Conservation (phyloP, 2,113 vertebrate genomes). For the Trogon surrucura region DNA sequence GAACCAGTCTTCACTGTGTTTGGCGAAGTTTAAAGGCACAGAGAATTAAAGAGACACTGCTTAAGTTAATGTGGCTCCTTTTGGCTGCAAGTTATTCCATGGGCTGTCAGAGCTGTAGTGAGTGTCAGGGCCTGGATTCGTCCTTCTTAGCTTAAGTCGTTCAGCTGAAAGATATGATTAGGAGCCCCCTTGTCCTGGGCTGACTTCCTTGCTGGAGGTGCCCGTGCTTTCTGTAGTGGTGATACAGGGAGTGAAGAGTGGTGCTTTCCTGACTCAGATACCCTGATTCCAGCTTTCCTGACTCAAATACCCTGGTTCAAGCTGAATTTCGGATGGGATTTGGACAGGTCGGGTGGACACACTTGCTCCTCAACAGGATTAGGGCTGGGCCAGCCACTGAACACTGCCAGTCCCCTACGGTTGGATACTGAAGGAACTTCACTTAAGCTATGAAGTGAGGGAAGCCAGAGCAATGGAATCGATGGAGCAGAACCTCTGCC, state of each 20-base stretch:
- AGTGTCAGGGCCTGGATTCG: background rate
- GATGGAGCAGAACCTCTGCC: background rate
- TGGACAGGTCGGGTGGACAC: background rate
- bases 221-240: background rate
- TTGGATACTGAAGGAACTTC: background rate
- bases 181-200: background rate
- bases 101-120: background rate
- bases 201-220: background rate
- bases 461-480: background rate
- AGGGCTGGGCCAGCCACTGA: too few species aligned
- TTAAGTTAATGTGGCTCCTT: background rate
- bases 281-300: background rate
- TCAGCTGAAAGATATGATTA: background rate
- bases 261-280: background rate
- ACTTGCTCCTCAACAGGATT: background rate
- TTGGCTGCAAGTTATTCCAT: accelerated
- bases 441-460: background rate
- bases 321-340: background rate
- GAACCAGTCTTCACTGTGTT: background rate
- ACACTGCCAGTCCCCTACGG: background rate
- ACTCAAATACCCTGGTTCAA: background rate
- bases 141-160: background rate
- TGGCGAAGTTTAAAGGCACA: background rate
- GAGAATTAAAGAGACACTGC: background rate
- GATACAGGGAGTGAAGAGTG: background rate